phyloP scores from a whole-genome alignment of 2,113 vertebrate species.

The Accipiter virgatus region DNA sequence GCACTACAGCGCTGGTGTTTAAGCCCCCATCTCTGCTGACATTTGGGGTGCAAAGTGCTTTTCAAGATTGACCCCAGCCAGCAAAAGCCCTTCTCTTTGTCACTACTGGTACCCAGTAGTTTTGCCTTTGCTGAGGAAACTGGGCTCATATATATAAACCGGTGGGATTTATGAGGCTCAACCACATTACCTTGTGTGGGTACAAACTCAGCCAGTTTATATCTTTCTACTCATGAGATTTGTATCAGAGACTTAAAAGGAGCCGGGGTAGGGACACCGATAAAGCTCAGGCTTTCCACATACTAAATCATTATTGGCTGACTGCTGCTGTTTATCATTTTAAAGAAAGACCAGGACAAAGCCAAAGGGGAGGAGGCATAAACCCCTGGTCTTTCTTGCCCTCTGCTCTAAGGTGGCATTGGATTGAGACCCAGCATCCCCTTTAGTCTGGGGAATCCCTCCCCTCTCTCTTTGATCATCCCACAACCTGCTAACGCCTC shows the following conservation, averaged over 20 bases:
- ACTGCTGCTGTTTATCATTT: conserved; percentile 4
- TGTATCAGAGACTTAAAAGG: neutral
- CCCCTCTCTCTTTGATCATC: conserved; percentile 17
- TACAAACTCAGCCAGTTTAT: neutral
- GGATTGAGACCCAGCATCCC: neutral
- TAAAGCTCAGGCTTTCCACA: conserved; percentile 22
- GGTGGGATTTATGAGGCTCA: neutral
- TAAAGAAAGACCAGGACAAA: neutral
- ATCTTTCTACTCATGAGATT: neutral
- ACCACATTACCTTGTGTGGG: neutral
- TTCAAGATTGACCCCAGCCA: neutral
- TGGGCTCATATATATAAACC: neutral
- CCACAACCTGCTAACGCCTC: neutral
- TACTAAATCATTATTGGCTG: neutral
- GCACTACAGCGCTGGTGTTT: rapidly evolving
- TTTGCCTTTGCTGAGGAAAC: neutral
- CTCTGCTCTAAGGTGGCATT: neutral
- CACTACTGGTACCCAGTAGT: rapidly evolving
- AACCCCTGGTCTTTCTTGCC: neutral
- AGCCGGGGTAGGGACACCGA: neutral
- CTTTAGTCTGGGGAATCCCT: neutral
- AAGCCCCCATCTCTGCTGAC: neutral
- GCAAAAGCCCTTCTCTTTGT: neutral
- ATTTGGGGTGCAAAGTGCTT: neutral
- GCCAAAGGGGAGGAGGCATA: neutral